Conservation (phyloP, 2,888 invertebrate genomes). For the Brachyptera risi region DNA sequence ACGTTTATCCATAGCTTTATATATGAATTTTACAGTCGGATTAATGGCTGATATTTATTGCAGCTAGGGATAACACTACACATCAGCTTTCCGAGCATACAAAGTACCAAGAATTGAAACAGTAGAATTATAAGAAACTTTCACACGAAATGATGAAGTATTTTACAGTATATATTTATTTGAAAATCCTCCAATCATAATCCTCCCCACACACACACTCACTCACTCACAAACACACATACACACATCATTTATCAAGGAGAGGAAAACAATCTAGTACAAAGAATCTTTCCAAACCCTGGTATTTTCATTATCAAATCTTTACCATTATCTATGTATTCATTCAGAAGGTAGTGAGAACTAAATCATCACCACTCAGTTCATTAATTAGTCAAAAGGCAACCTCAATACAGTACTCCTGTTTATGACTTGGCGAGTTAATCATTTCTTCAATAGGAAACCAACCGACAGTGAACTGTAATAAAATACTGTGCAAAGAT, state of each 20-base stretch:
- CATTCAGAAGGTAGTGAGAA: too few species aligned
- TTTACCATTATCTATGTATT: too few species aligned
- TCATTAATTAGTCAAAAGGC: too few species aligned
- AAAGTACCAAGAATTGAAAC: conserved; percentile 32
- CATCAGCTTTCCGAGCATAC: conserved; percentile 34
- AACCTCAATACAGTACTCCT: too few species aligned
- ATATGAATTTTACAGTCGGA: conserved; percentile 11
- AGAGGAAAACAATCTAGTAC: too few species aligned
- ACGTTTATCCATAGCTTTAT: too few species aligned
- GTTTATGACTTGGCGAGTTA: too few species aligned
- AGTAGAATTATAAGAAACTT: conserved; percentile 29
- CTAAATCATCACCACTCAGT: too few species aligned
- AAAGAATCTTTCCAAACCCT: background rate
- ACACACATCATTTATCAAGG: background rate
- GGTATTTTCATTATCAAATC: too few species aligned
- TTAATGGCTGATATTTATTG: conserved; percentile 27
- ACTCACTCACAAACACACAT: background rate
- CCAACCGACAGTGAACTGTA: conserved; percentile 14
- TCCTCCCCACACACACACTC: background rate
- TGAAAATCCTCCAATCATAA: background rate
- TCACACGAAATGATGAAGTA: background rate
- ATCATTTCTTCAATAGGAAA: too few species aligned
- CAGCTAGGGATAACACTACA: conserved; percentile 32
- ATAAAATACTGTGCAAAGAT: conserved; percentile 29
- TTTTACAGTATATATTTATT: background rate